Base-by-base conservation (phyloP, 2,113 vertebrate species). In the Oreochromis aureus region DNA sequence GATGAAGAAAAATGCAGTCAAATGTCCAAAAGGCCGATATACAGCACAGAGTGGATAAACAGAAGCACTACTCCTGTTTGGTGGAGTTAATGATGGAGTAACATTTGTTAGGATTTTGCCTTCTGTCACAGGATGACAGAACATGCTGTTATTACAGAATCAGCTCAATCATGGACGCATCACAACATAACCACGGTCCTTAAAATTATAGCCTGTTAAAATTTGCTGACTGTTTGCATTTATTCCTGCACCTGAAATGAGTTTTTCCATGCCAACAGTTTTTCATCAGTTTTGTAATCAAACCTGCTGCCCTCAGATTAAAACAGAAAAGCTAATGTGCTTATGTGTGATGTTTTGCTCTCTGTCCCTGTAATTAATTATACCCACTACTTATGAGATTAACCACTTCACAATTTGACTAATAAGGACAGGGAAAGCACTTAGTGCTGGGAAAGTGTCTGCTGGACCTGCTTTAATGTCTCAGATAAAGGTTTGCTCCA, bases 381-480 rank as follows among this genome's bases (percentile, higher is more conserved):
- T 5, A 36, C 24, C 32, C 30, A 10, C 69, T 53, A 61, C 59
- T 59, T 85, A 80, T 59, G 44, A 80, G 82, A 92, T 92, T 76
- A 93, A 92, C 83, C 82, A 78, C 87, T 41, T 80, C 80, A 81
- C 87, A 88, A 69, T 89, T 56, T 86, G 88, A 58, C 82, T 82
- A 83, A 89, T 53, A 73, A n/a, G 27, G 39, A 81, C 61, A 32
- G 41, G 15, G 30, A 88, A 53, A 81, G 87, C 87, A 69, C 66
- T 89, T 55, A 85, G 71, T 54, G 36, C n/a, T 51, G 85, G 69
- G 85, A 3, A 87, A 87, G 54, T 2, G 5, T 76, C 85, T 32
- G 63, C 85, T 81, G 84, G 81, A 69, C 76, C 13, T 16, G 12
- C 80, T 19, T 86, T 84, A 61, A 91, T 56, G 85, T 84, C 86